Evolutionary conservation across 2,113 vertebrate genomes (phyloP), one percentile per base, ranked within the genome.

Genomic region (Grallaria varia): DNA sequence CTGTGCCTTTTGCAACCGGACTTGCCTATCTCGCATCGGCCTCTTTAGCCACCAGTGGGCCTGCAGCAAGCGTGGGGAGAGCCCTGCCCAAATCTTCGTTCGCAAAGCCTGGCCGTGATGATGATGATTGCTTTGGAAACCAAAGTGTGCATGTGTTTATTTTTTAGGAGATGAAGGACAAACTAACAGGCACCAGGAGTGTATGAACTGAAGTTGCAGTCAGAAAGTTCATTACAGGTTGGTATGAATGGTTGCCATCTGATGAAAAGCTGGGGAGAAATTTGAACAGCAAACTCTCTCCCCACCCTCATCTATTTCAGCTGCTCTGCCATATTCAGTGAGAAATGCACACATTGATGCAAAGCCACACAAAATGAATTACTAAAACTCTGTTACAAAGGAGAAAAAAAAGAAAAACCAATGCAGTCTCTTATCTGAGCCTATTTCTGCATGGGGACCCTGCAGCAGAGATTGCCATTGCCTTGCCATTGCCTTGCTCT

Each of bases 171-270:
- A 14, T 42, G 10, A 59, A 47, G 63, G 50, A 30, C 4, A 72
- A 59, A 59, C 25, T 21, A 53, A 24, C 4, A n/a, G n/a, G 20
- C 24, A 21, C 22, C 52, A 58, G 39, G 16, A 74, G 11, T 5
- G 9, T 12, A 16, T 30, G 30, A 56, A 25, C 59, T 52, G 49
- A 33, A 58, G 49, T 37, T 56, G 35, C 28, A 8, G n/a, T 62
- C 59, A 62, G 72, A 56, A 40, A 33, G 33, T 68, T 60, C 25
- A 2, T 14, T 67, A 9, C 5, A 18, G 37, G 12, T 45, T 8
- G 28, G 25, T 50, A 28, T 0, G 3, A 31, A 28, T 6, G 4
- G 8, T 35, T 84, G 37, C 21, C 13, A 4, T 33, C 30, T 0
- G 0, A 4, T 55, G 52, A 27, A 44, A 66, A 78, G 28, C 72